These are phyloP conservation scores for Drosophila persimilis DNA, from an alignment of 1,140 invertebrate genomes.

Conservation along the genomic window DNA sequence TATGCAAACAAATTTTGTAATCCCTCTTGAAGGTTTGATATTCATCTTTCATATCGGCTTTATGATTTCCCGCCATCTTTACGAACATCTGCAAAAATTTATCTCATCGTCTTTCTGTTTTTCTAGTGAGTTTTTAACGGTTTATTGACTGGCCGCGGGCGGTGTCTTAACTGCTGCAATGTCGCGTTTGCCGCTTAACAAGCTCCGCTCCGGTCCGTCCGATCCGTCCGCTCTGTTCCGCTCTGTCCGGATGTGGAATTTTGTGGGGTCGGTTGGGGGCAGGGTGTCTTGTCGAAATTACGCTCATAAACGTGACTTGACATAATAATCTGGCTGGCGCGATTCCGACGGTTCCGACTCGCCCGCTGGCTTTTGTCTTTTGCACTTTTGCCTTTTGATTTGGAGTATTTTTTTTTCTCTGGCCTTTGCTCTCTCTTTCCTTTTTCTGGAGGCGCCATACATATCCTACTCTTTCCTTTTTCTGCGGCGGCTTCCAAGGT, in stretches of 20 bases:
- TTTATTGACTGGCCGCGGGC: conserved; percentile 77
- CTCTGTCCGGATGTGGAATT: conserved; percentile 42
- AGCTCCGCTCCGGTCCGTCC: conserved; percentile 4
- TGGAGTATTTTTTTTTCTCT: conserved; percentile 20
- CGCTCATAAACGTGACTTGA: conserved; percentile 82
- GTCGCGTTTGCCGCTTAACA: conserved; percentile 62
- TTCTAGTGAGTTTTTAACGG: conserved; percentile 71
- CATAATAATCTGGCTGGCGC: conserved; percentile 79
- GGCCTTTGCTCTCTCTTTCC: conserved; percentile 17
- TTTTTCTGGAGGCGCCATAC: background rate
- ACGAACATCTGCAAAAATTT: conserved; percentile 18
- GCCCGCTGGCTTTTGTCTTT: conserved; percentile 71
- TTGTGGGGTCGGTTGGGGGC: conserved; percentile 15
- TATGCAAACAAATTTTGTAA: no score
- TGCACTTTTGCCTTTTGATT: conserved; percentile 41
- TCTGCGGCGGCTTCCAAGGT: conserved; percentile 32
- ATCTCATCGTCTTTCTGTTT: conserved; percentile 13
- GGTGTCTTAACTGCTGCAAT: conserved; percentile 74
- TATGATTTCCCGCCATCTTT: conserved; percentile 5
- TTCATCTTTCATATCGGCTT: background rate
- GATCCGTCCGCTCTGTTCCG: conserved; percentile 43
- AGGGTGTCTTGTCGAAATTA: conserved; percentile 75
- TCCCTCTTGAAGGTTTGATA: background rate
- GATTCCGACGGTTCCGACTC: conserved; percentile 34
- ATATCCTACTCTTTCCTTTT: conserved; percentile 4